A percentile compares a stretch with the other conserved stretches of the same genome.
Conservation (phyloP, 2,113 vertebrate species). For the Hemibagrus wyckioides region DNA sequence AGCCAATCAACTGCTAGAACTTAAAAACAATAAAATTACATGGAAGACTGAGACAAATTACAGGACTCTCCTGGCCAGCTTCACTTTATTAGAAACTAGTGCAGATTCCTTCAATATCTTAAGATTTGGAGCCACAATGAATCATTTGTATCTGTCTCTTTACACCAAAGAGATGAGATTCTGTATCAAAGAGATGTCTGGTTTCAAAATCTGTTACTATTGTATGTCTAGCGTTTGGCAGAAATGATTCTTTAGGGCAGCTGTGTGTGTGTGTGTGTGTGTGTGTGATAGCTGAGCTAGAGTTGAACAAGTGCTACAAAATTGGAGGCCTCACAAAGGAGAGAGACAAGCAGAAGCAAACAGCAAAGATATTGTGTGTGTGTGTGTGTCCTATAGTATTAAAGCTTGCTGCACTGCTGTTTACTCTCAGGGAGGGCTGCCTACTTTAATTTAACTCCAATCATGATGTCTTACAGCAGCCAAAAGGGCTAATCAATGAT, state of each 20-base stretch:
- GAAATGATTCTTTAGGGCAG: neutral
- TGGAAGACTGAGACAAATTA: neutral
- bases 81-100: neutral
- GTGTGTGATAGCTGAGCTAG: neutral
- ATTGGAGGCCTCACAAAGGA: conserved; percentile 13
- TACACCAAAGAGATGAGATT: neutral
- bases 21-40: neutral
- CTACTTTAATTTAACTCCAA: conserved; percentile 56
- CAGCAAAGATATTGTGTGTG: conserved; percentile 19
- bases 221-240: neutral
- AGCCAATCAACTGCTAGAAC: neutral
- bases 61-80: neutral
- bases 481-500: conserved; percentile 56
- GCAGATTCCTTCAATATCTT: neutral
- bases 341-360: conserved; percentile 11
- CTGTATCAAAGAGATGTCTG: neutral
- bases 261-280: neutral
- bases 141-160: neutral
- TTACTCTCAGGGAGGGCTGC: conserved; percentile 45
- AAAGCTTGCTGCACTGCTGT: conserved; percentile 42
- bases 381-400: conserved; percentile 21
- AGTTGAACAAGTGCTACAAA: conserved; percentile 10
- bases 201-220: neutral
- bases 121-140: neutral
- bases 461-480: conserved; percentile 53